phyloP scores from a whole-genome alignment of 2,113 vertebrate species.

The Sturnus vulgaris region DNA sequence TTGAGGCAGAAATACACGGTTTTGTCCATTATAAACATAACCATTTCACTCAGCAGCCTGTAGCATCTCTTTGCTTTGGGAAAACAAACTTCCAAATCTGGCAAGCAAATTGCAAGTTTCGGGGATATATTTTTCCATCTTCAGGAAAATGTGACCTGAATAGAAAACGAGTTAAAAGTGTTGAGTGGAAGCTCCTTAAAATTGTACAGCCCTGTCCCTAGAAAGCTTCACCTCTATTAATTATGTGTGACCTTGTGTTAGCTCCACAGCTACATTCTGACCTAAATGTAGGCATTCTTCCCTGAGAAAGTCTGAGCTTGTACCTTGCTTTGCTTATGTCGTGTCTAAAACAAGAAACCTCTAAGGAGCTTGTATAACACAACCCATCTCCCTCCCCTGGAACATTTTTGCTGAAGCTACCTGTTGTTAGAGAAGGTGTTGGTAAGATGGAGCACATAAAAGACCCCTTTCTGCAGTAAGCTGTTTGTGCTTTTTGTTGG shows the following conservation, averaged over 20 bases:
- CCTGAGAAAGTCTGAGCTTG: not conserved
- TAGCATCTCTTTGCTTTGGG: not conserved
- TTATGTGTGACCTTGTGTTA: not conserved
- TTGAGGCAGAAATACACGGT: not conserved
- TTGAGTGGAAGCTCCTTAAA: not conserved
- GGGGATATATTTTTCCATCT: not conserved
- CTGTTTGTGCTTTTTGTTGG: not conserved
- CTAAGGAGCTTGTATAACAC: not conserved
- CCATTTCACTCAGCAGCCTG: not conserved
- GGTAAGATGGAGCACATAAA: not conserved
- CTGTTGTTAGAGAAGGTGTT: not conserved
- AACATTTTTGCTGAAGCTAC: not conserved
- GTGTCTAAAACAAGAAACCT: not conserved
- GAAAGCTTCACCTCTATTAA: not conserved
- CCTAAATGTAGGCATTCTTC: not conserved
- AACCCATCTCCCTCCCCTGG: not conserved
- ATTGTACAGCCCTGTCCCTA: not conserved
- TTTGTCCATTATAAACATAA: conserved; percentile 14
- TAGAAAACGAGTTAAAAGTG: not conserved
- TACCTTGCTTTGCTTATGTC: not conserved
- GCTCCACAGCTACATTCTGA: not conserved
- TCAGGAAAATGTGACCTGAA: not conserved
- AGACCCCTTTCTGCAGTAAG: not conserved
- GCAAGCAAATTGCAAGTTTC: not conserved
- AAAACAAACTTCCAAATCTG: not conserved